These are phyloP conservation scores for Laticauda laticaudata DNA, from an alignment of 2,113 vertebrate species.

Conservation along the genomic window DNA sequence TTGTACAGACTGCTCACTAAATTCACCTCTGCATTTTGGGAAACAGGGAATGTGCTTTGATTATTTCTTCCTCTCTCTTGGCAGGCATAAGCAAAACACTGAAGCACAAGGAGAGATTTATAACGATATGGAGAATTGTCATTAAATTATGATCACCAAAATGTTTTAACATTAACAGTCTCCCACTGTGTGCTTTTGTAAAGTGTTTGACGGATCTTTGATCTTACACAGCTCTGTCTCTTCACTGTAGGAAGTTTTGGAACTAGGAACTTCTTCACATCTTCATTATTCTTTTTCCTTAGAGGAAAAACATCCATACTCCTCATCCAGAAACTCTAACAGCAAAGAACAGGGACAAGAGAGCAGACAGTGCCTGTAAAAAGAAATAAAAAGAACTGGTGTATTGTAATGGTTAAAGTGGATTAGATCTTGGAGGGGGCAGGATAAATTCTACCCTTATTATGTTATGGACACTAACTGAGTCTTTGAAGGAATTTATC, in stretches of 20 bases:
- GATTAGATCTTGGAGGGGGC: background rate
- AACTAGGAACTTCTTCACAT: background rate
- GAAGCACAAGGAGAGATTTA: background rate
- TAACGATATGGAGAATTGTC: background rate
- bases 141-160: background rate
- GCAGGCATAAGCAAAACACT: background rate
- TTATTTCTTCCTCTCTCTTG: background rate
- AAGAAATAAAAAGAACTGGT: background rate
- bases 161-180: background rate
- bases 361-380: background rate
- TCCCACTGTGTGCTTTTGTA: background rate
- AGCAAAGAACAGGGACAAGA: background rate
- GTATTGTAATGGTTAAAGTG: background rate
- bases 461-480: background rate
- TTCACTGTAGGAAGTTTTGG: background rate
- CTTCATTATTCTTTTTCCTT: background rate
- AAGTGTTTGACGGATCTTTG: background rate
- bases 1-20: background rate
- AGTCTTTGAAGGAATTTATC: background rate
- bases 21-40: background rate
- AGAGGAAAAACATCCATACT: background rate
- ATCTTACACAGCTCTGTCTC: background rate
- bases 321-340: background rate
- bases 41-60: background rate
- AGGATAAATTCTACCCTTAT: background rate